Conservation (phyloP, 2,113 vertebrate species). For the Petrocephalus zakoni region DNA sequence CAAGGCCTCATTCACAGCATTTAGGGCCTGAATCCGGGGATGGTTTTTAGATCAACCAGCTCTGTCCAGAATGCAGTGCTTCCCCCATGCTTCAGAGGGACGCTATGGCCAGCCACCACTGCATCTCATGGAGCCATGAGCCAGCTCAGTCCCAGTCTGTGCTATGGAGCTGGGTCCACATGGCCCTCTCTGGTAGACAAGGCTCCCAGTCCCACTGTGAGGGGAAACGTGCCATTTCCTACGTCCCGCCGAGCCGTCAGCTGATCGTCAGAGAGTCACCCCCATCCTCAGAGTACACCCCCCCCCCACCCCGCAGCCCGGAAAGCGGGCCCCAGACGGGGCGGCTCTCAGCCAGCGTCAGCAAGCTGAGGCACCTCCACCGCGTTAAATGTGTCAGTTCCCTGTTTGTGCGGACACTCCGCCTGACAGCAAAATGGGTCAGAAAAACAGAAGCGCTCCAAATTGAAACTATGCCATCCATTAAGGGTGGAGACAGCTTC, state of each 20-base stretch:
- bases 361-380: background rate
- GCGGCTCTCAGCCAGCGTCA: background rate
- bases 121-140: background rate
- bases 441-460: background rate
- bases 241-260: background rate
- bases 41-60: background rate
- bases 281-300: background rate
- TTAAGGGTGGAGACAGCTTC: background rate
- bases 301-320: background rate
- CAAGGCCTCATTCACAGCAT: background rate
- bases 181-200: background rate
- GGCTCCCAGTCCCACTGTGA: background rate
- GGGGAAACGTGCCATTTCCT: background rate
- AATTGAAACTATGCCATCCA: conserved; percentile 13
- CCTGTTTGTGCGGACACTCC: background rate
- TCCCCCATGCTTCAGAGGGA: background rate
- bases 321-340: background rate
- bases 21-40: background rate
- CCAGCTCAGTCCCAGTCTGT: background rate
- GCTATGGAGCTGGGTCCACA: background rate
- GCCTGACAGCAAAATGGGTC: conserved; percentile 5
- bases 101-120: background rate
- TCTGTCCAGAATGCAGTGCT: background rate
- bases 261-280: background rate
- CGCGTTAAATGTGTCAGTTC: conserved; percentile 2